A percentile compares a stretch with the other conserved stretches of the same genome.
Conservation (phyloP, 2,113 vertebrate genomes). For the Loxodonta africana region DNA sequence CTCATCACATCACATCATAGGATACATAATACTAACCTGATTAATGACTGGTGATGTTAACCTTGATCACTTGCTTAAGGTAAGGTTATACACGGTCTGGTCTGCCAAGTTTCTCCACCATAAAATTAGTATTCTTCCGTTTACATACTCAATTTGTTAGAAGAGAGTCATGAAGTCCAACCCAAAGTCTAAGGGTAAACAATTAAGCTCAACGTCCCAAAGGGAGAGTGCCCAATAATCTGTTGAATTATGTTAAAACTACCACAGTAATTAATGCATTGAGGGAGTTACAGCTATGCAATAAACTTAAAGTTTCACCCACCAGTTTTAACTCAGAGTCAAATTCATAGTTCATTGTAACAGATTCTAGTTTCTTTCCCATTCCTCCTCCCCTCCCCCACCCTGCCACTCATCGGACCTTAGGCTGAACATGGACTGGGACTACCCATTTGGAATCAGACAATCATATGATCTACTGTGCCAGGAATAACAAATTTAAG, state of each 20-base stretch:
- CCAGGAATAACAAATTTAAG: too few relatives aligned
- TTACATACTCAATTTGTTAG: background rate
- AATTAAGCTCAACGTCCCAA: background rate
- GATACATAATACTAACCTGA: background rate
- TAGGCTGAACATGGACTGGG: too few relatives aligned
- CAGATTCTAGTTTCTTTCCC: too few relatives aligned
- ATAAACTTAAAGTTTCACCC: background rate
- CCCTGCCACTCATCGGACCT: too few relatives aligned
- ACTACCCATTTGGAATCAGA: too few relatives aligned
- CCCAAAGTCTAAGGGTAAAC: background rate
- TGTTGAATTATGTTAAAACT: conserved; percentile 13
- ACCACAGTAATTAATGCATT: background rate
- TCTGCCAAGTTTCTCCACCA: background rate
- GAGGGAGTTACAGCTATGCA: background rate
- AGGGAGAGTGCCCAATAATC: background rate
- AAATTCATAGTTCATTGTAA: too few relatives aligned
- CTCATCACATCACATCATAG: background rate
- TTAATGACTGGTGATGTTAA: background rate
- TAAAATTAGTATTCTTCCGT: background rate
- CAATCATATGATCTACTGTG: too few relatives aligned
- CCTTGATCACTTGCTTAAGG: background rate
- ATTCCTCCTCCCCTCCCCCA: too few relatives aligned
- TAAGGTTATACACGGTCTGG: background rate
- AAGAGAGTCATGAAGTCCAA: background rate
- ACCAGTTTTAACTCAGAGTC: background rate